These are phyloP conservation scores for Sinocyclocheilus grahami DNA, from an alignment of 2,113 vertebrate species.

Conservation along the genomic window DNA sequence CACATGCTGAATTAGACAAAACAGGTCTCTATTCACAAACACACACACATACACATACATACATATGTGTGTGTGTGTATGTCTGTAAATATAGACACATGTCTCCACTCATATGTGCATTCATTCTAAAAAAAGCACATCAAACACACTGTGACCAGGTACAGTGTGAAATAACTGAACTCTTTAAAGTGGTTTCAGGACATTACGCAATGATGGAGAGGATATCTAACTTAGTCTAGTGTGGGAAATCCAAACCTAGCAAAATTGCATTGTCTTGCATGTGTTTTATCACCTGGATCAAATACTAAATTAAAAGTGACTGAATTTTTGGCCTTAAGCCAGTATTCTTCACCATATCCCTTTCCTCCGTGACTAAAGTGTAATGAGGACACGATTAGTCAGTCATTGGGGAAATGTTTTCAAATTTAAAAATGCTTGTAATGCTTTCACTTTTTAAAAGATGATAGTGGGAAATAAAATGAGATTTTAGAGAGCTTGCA, in stretches of 20 bases:
- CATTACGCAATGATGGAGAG: slow-evolving; percentile 41
- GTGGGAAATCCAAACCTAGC: slow-evolving; percentile 41
- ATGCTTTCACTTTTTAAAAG: slow-evolving; percentile 37
- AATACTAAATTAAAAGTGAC: slow-evolving; percentile 15
- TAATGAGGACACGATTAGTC: not conserved
- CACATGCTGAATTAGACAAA: slow-evolving; percentile 80
- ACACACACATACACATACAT: slow-evolving; percentile 54
- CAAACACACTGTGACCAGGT: slow-evolving; percentile 35
- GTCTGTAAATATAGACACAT: slow-evolving; percentile 18
- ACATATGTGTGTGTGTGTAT: not conserved
- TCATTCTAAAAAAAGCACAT: slow-evolving; percentile 47
- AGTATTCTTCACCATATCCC: slow-evolving; percentile 14
- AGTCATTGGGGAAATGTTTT: not conserved
- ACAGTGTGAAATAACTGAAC: slow-evolving; percentile 42
- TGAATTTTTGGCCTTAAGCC: slow-evolving; percentile 14
- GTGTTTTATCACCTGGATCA: slow-evolving; percentile 36
- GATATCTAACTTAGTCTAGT: slow-evolving; percentile 44
- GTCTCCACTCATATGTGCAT: slow-evolving; percentile 43
- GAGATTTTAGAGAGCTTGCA: not conserved
- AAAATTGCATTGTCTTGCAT: slow-evolving; percentile 17
- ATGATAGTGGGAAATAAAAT: not conserved
- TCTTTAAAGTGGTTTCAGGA: slow-evolving; percentile 42
- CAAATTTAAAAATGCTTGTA: slow-evolving; percentile 17
- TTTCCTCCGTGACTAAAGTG: slow-evolving; percentile 6
- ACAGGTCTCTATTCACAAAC: slow-evolving; percentile 74